Evolutionary conservation across 2,888 invertebrate species (phyloP).

Genomic region (Labia minor): DNA sequence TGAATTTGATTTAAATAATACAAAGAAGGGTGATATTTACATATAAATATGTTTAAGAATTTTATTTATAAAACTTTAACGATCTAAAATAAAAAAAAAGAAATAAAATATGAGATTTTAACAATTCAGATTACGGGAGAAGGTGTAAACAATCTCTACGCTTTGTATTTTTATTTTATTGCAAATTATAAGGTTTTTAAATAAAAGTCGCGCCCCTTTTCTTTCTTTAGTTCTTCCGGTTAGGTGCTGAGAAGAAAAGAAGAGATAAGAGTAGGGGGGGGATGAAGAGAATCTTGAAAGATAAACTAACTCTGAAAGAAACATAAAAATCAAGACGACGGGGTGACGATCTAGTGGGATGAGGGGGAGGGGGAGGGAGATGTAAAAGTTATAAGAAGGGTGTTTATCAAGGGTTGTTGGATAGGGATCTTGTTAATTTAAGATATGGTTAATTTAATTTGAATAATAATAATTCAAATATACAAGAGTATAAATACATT

Average conservation of each 20-base stretch:
- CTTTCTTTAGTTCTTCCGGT: background rate
- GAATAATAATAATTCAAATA: conserved; percentile 5
- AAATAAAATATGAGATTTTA: background rate
- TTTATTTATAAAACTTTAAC: background rate
- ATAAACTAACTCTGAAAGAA: background rate
- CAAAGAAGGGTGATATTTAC: background rate
- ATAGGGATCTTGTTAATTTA: background rate
- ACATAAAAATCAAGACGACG: background rate
- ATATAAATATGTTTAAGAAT: background rate
- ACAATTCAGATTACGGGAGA: too few species aligned
- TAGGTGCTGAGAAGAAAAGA: background rate
- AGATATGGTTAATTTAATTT: conserved; percentile 1
- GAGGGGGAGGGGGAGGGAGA: too few species aligned
- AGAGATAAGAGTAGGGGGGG: too few species aligned
- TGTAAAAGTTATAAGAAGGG: conserved; percentile 1
- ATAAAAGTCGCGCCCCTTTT: background rate
- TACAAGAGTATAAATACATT: too few species aligned
- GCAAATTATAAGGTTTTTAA: background rate
- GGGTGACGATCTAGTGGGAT: too few species aligned
- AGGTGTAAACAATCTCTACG: background rate
- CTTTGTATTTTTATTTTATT: background rate
- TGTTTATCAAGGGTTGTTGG: background rate
- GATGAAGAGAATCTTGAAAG: background rate
- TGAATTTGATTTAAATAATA: background rate
- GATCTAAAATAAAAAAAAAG: too few species aligned